Percentiles rank a stretch among this genome's conserved stretches.
These are phyloP conservation scores for Heterodera schachtii DNA, from an alignment of 1,140 invertebrate species.

Conservation along the genomic window DNA sequence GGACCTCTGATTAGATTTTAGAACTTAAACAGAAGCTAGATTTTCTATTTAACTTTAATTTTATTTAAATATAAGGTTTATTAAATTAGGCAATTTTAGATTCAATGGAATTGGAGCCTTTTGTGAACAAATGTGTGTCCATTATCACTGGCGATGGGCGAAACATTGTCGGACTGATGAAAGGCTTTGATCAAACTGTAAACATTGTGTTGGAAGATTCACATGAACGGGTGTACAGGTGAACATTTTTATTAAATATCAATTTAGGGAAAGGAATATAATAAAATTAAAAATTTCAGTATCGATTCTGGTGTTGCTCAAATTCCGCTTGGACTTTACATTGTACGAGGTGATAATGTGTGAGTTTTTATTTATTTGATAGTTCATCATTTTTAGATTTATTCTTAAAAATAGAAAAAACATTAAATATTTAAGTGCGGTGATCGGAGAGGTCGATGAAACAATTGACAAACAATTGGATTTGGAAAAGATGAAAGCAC, in stretches of 20 bases:
- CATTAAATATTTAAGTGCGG: constrained; percentile 43
- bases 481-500: constrained; percentile 50
- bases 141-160: constrained; percentile 54
- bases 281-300: background rate
- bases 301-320: constrained; percentile 86
- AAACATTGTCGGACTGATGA: constrained; percentile 75
- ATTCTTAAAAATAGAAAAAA: too few relatives aligned
- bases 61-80: too few relatives aligned
- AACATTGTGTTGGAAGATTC: constrained; percentile 96
- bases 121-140: constrained; percentile 46
- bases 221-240: constrained; percentile 91
- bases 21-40: too few relatives aligned
- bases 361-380: constrained; percentile 69
- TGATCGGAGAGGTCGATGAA: constrained; percentile 58
- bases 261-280: too few relatives aligned
- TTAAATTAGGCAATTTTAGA: too few relatives aligned
- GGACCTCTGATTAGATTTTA: too few relatives aligned
- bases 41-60: too few relatives aligned
- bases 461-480: constrained; percentile 54
- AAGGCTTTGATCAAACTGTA: constrained; percentile 95
- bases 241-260: background rate
- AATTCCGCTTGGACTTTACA: constrained; percentile 91
- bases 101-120: constrained; percentile 39
- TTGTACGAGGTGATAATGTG: constrained; percentile 96
- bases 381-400: background rate